Evolutionary conservation across 2,113 vertebrate genomes (phyloP).

Genomic region (Baryphthengus martii): DNA sequence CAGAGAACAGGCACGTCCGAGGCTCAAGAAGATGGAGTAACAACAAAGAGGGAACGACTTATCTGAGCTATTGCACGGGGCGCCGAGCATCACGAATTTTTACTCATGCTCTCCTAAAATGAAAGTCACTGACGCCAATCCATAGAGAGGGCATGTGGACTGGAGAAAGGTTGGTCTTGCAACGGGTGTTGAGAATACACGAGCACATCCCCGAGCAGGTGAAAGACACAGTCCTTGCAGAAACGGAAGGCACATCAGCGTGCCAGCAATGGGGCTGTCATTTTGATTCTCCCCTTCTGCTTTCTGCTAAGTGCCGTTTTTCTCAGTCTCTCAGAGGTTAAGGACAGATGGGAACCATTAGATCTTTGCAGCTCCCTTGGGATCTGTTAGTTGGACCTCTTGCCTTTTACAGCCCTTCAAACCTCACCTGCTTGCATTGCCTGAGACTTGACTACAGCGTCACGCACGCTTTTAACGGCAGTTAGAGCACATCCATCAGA

Average conservation of each 20-base stretch:
- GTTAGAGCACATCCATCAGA: background rate
- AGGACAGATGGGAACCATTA: constrained; percentile 46
- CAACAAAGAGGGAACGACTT: background rate
- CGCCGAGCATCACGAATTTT: background rate
- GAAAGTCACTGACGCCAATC: background rate
- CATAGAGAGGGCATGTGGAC: background rate
- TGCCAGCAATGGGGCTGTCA: background rate
- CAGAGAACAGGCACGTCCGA: background rate
- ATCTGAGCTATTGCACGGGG: background rate
- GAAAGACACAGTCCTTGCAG: background rate
- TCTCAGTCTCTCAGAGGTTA: background rate
- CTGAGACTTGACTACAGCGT: background rate
- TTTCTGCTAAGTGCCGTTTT: constrained; percentile 14
- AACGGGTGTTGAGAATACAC: background rate
- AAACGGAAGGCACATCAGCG: background rate
- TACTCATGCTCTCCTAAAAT: background rate
- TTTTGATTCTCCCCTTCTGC: background rate
- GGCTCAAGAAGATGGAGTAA: background rate
- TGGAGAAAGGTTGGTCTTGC: background rate
- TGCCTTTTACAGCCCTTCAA: constrained; percentile 8
- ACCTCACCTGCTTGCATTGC: background rate
- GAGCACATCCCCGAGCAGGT: background rate
- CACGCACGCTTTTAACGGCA: background rate
- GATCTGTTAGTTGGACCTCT: constrained; percentile 32
- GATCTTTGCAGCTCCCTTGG: constrained; percentile 21